phyloP scores from a whole-genome alignment of 2,888 invertebrate species.

The Schizotus pectinicornis region DNA sequence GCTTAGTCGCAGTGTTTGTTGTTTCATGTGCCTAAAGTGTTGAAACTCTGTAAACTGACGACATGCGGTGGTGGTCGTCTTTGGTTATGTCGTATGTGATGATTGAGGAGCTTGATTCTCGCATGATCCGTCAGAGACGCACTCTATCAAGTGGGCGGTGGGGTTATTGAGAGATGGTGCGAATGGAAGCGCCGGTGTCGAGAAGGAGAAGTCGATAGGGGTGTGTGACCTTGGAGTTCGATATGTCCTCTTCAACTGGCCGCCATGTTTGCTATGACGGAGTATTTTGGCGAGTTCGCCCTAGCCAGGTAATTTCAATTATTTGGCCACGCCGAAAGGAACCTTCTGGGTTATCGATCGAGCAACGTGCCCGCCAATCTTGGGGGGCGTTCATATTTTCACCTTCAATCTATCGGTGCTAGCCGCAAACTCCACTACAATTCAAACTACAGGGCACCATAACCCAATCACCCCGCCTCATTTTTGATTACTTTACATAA shows the following conservation, averaged over 20 bases:
- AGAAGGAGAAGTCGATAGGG: constrained; percentile 26
- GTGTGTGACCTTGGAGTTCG: constrained; percentile 33
- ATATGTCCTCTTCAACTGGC: constrained; percentile 40
- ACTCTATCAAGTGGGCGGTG: constrained; percentile 26
- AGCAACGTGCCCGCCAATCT: neutral
- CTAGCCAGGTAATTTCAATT: constrained; percentile 56
- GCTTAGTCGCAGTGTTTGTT: constrained; percentile 33
- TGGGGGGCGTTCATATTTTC: constrained; percentile 9
- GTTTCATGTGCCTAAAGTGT: constrained; percentile 17
- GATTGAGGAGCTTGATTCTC: neutral
- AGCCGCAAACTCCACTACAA: constrained; percentile 16
- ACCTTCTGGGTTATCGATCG: constrained; percentile 3
- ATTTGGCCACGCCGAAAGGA: neutral
- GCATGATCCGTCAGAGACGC: constrained; percentile 16
- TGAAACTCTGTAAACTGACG: constrained; percentile 8
- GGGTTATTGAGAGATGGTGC: constrained; percentile 18
- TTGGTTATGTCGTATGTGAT: neutral
- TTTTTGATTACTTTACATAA: too few relatives aligned
- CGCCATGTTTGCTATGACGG: constrained; percentile 62
- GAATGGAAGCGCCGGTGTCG: neutral
- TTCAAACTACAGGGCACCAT: neutral
- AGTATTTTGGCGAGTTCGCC: constrained; percentile 62
- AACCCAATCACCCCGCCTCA: too few relatives aligned
- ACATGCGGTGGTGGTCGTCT: constrained; percentile 15
- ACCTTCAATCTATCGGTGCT: constrained; percentile 7